Evolutionary conservation across 2,888 invertebrate genomes (phyloP).

Genomic region (Kuschelorhynchus macadamiae): DNA sequence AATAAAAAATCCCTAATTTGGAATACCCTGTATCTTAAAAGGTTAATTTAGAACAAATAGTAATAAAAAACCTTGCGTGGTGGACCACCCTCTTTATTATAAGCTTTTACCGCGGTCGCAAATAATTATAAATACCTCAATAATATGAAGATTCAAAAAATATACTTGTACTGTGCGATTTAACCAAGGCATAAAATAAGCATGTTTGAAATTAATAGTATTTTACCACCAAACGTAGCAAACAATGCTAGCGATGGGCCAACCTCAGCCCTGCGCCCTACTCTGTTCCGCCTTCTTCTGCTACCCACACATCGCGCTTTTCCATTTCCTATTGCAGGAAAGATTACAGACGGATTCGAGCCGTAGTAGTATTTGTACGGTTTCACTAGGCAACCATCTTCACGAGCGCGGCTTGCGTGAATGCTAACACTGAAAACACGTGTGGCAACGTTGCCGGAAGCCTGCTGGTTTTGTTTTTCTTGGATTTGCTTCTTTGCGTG

Average conservation of each 20-base stretch:
- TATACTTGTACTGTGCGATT: too few species aligned
- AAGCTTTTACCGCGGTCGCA: too few species aligned
- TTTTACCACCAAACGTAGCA: constrained; percentile 27
- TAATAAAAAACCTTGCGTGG: too few species aligned
- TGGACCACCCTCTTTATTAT: too few species aligned
- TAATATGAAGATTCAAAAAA: too few species aligned
- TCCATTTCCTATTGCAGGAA: constrained; percentile 26
- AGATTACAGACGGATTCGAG: constrained; percentile 36
- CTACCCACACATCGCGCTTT: constrained; percentile 40
- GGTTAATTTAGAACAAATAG: too few species aligned
- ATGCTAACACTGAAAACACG: constrained; percentile 30
- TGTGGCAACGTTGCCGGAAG: constrained; percentile 45
- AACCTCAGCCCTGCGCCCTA: constrained; percentile 42
- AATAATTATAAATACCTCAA: too few species aligned
- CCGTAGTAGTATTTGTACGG: constrained; percentile 30
- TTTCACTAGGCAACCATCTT: constrained; percentile 18
- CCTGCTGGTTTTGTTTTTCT: constrained; percentile 33
- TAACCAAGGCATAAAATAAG: too few species aligned
- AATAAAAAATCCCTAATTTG: too few species aligned
- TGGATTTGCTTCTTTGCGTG: constrained; percentile 25
- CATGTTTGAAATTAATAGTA: too few species aligned
- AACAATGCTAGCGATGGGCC: constrained; percentile 5
- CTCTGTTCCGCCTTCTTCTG: constrained; percentile 27
- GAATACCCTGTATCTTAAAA: too few species aligned
- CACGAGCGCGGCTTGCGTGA: constrained; percentile 24